Conservation (phyloP, 92 coral and sea anemone species). For the Scolanthus callimorphus region DNA sequence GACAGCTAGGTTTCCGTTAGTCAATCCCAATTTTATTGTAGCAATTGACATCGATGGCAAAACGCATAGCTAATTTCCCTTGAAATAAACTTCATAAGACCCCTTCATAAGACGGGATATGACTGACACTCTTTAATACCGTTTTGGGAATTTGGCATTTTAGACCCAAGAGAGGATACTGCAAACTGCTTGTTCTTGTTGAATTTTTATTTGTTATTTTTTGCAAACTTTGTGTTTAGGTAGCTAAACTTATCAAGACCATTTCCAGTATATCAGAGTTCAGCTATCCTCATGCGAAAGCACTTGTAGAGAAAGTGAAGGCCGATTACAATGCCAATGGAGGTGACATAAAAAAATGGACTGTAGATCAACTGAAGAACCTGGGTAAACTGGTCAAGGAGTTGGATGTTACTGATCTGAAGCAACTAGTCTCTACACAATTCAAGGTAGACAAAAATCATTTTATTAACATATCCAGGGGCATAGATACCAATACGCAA, state of each 20-base stretch:
- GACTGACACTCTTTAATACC: background rate
- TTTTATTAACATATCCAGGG: no score
- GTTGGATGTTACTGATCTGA: slow-evolving; percentile 66
- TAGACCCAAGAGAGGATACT: no score
- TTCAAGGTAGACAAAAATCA: slow-evolving; percentile 83
- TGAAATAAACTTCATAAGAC: no score
- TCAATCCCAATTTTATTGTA: no score
- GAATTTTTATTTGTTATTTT: no score
- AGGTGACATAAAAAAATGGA: slow-evolving; percentile 62
- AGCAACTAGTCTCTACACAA: slow-evolving; percentile 53
- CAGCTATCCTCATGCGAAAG: slow-evolving; percentile 76
- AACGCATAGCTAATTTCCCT: no score
- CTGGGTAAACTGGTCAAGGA: slow-evolving; percentile 73
- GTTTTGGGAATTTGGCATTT: background rate
- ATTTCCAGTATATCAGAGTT: slow-evolving; percentile 61
- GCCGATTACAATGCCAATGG: slow-evolving; percentile 75
- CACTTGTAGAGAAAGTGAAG: slow-evolving; percentile 66
- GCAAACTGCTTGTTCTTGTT: background rate
- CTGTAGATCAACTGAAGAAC: slow-evolving; percentile 59
- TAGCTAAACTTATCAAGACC: slow-evolving; percentile 47
- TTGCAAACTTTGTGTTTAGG: no score
- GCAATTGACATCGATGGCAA: no score
- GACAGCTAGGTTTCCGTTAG: no score
- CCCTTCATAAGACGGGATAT: no score
- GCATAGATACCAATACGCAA: no score